Evolutionary conservation across 1,140 invertebrate genomes (phyloP), one percentile per base, ranked within the genome.

Genomic region (Drosophila bipectinata): DNA sequence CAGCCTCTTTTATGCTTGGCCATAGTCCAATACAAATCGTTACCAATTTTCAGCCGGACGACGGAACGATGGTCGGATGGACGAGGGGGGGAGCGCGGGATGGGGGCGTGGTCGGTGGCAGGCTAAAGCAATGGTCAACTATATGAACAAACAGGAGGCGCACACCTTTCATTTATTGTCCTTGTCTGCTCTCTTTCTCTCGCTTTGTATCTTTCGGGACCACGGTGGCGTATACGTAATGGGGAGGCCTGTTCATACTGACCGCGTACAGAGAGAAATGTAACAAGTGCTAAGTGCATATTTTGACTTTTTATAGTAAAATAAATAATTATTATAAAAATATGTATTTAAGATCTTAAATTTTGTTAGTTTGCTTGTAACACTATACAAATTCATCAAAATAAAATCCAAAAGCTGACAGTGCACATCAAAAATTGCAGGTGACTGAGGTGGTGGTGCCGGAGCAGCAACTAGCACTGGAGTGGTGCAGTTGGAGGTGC

Each of bases 151-250:
- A 85, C 69, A 82, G 56, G 81, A 69, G 77, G 81, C 81, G 49
- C 78, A 85, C 82, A 85, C 82, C 82, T 87, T 85, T 85, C 82
- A 87, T 85, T 85, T 85, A 87, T 85, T 85, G 78, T 75, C 78
- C 77, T 32, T 63, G 59, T 76, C 39, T 41, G 26, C 15, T 21
- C 59, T 39, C 32, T 10, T 45, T 44, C 26, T 8, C 57, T n/a
- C n/a, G 30, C 34, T 26, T 39, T 54, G n/a, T 47, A 63, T 52
- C 18, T 61, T 34, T 52, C 34, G 34, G 34, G 56, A 21, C 14
- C 1, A 18, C 59, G 60, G 41, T 72, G 67, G 66, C 78, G 66
- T 77, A 77, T 77, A 77, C 73, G 74, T 77, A 63, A 77, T 55
- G n/a, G 41, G 30, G 51, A 53, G 41, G 41, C 41, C 60, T 71